Base-by-base conservation (phyloP, 1,140 invertebrate genomes). In the Latrodectus geometricus region DNA sequence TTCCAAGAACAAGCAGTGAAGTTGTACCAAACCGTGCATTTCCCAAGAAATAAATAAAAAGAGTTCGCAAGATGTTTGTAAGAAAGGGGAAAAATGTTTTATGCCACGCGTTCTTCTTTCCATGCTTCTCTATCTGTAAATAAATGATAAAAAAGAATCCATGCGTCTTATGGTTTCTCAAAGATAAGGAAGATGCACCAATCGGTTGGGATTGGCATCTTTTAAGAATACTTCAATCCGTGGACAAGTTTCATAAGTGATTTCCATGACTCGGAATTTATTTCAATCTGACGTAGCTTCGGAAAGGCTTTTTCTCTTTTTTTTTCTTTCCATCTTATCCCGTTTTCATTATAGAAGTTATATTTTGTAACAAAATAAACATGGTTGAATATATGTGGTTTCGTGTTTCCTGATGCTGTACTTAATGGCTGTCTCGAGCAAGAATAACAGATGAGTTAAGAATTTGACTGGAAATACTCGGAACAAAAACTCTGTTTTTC, bases 201-300 rank as follows among this genome's bases (percentile, higher is more conserved):
- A 68, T 69, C 50, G 14, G 49, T 21, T 21, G 20, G 21, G 78
- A 80, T 80, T 61, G 66, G n/a, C 80, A 11, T 56, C 80, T 82
- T 74, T 73, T 82, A 82, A 82, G 35, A 21, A 82, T 54, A 79
- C 80, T 82, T 49, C n/a, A 74, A 82, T 82, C n/a, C 80, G 80
- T 73, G 49, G 23, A 82, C 80, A 82, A 82, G 69, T 82, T 82
- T 82, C 23, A 14, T 74, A 82, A 82, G 80, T 82, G 80, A 82
- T 68, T 82, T 65, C 49, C 17, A 82, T 61, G 80, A 23, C 80
- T 82, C 69, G 50, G 65, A 82, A 82, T 82, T 82, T 82, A 82
- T 82, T 82, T 82, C 80, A 73, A 65, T 82, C 80, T 74, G 52
- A 11, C 9, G 49, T 70, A 49, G 35, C 21, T 61, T 21, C 9